These are phyloP conservation scores for Platycheirus rosarum DNA, from an alignment of 2,888 invertebrate species.

Conservation along the genomic window DNA sequence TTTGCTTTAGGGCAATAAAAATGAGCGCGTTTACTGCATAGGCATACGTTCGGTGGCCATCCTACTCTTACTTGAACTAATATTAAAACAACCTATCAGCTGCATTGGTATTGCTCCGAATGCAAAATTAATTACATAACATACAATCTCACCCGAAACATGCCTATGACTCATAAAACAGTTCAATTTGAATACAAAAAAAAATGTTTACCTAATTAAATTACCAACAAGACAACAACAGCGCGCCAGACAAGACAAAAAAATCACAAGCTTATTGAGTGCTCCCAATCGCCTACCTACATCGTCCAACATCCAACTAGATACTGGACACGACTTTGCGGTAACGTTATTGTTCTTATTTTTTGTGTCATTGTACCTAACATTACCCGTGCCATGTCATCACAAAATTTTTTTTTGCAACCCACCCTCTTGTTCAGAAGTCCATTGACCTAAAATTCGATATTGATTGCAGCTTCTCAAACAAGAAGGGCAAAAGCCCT, in stretches of 20 bases:
- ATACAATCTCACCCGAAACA: too few relatives aligned
- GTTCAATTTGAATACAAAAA: neutral
- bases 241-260: constrained; percentile 3
- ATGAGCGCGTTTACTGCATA: too few relatives aligned
- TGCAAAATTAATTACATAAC: too few relatives aligned
- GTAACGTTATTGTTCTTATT: constrained; percentile 37
- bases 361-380: constrained; percentile 51
- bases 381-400: too few relatives aligned
- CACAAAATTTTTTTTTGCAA: neutral
- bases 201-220: constrained; percentile 36
- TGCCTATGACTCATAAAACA: too few relatives aligned
- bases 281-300: constrained; percentile 30
- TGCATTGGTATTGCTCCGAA: too few relatives aligned
- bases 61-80: too few relatives aligned
- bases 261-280: constrained; percentile 40
- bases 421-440: constrained; percentile 9
- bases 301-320: constrained; percentile 8
- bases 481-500: constrained; percentile 3
- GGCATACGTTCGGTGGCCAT: too few relatives aligned
- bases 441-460: constrained; percentile 51
- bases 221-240: neutral
- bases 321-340: constrained; percentile 39
- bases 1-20: too few relatives aligned
- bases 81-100: too few relatives aligned
- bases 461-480: constrained; percentile 37